These are phyloP conservation scores for Catharus fuscescens DNA, from an alignment of 2,113 vertebrate genomes.

Conservation along the genomic window DNA sequence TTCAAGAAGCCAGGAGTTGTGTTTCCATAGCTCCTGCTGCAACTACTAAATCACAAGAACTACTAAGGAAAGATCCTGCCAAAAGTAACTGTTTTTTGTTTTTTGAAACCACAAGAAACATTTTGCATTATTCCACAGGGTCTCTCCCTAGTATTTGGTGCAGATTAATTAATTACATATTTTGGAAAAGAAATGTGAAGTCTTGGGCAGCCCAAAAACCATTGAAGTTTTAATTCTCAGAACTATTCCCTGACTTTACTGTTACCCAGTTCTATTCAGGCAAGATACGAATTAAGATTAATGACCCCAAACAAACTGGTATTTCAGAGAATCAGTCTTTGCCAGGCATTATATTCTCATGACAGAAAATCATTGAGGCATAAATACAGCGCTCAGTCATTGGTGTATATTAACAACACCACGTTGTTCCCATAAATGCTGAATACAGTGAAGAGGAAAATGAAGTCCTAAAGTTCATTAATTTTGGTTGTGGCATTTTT, in stretches of 20 bases:
- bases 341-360: slow-evolving; percentile 62
- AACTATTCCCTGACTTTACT: slow-evolving; percentile 32
- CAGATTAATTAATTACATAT: slow-evolving; percentile 5
- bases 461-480: slow-evolving; percentile 18
- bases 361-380: slow-evolving; percentile 66
- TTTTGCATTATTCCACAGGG: background rate
- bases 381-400: slow-evolving; percentile 40
- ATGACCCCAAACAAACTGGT: slow-evolving; percentile 60
- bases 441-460: slow-evolving; percentile 26
- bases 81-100: background rate
- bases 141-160: background rate
- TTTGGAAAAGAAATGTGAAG: background rate
- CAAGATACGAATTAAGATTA: slow-evolving; percentile 69
- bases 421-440: slow-evolving; percentile 55
- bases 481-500: background rate
- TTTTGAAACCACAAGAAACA: slow-evolving; percentile 14
- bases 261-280: slow-evolving; percentile 34
- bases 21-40: slow-evolving; percentile 33
- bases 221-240: slow-evolving; percentile 39
- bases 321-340: slow-evolving; percentile 60
- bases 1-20: background rate
- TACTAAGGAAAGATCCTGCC: background rate
- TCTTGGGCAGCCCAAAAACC: background rate
- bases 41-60: slow-evolving; percentile 24
- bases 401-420: slow-evolving; percentile 54